Evolutionary conservation across 2,113 vertebrate genomes (phyloP), one percentile per base, ranked within the genome.

Genomic region (Syrrhaptes paradoxus): DNA sequence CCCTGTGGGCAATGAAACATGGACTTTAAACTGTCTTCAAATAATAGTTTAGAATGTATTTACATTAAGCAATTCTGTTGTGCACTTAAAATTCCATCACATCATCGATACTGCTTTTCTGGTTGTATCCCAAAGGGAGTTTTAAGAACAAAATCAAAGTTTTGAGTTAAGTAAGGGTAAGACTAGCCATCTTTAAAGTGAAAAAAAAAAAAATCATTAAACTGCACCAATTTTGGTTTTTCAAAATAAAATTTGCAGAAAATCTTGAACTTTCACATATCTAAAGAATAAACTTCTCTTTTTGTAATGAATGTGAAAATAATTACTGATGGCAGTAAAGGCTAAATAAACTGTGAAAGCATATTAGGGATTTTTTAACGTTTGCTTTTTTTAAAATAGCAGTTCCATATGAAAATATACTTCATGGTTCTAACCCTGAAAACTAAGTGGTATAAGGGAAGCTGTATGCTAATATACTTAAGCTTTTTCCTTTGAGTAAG

Each of bases 331-430:
- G 1, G 2, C 19, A 43, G 3, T 24, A 72, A 72, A 57, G 61
- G 13, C 2, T 79, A 65, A 72, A 61, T 9, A 61, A 73, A n/a
- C 4, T 4, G 4, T 73, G 19, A 82, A 71, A 71, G 2, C 1
- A 5, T 70, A 21, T 29, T 45, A 43, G 3, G 31, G 0, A 0
- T 4, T 5, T 29, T 52, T 28, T 2, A 18, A 28, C 55, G 4
- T 4, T 31, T 68, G 4, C 4, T 74, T 79, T 76, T 10, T 52
- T 52, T 14, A 52, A 36, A 88, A 63, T 14, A 24, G 1, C 55
- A 21, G 5, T 66, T 67, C 36, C 67, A 17, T 22, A 51, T 34
- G 24, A 68, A 66, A 61, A 68, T 45, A 57, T 17, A 45, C 4
- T 85, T 87, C 41, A 31, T 15, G 11, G 3, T 46, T 75, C 21